Percentiles rank a stretch among this genome's conserved stretches.
phyloP scores from a whole-genome alignment of 2,113 vertebrate genomes.

The Glaucidium brasilianum region DNA sequence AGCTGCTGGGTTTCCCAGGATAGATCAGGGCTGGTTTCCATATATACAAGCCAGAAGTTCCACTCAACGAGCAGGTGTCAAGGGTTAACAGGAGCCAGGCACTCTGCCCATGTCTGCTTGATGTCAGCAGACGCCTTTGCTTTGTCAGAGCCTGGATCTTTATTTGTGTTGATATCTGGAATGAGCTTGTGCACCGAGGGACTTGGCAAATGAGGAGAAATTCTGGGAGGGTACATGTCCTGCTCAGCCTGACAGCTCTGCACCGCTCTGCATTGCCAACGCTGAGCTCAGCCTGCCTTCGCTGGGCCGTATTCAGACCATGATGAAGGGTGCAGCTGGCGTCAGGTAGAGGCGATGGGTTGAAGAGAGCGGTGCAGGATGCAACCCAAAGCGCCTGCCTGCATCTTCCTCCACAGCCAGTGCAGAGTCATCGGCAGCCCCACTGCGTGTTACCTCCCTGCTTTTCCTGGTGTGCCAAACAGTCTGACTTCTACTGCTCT shows the following conservation, averaged over 20 bases:
- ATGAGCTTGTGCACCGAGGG: neutral
- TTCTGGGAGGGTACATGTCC: rapidly evolving
- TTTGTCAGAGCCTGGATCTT: neutral
- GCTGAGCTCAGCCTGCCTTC: neutral
- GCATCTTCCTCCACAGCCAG: neutral
- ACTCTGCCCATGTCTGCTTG: neutral
- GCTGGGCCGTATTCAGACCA: rapidly evolving
- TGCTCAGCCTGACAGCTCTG: neutral
- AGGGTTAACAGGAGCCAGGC: neutral
- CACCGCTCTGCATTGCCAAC: neutral
- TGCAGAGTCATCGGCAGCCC: neutral
- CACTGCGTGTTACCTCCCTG: neutral
- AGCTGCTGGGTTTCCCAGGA: neutral
- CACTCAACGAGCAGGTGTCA: neutral
- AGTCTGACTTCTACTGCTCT: neutral
- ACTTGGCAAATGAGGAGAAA: neutral
- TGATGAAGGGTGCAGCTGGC: neutral
- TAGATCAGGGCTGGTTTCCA: neutral
- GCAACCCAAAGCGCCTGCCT: neutral
- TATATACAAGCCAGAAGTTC: neutral
- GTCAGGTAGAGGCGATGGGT: neutral
- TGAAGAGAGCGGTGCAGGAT: neutral
- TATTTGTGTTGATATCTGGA: neutral
- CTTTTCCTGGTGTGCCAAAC: neutral
- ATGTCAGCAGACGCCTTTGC: neutral